Percentiles rank a stretch among this genome's conserved stretches.
Evolutionary conservation across 2,797 vertebrate species (phyloP).

Genomic region (Malacoraja senta): DNA sequence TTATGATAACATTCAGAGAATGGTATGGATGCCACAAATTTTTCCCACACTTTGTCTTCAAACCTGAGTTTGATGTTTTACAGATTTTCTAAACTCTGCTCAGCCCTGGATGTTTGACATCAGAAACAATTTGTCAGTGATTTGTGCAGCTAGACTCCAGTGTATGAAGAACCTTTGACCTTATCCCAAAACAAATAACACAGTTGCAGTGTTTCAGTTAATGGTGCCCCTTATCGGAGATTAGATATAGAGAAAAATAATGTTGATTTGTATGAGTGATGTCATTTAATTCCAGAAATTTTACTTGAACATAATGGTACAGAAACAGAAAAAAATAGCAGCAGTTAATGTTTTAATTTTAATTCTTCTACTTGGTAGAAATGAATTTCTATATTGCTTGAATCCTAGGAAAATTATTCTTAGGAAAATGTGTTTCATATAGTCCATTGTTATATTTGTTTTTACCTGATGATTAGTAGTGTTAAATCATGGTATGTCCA

Average conservation of each 20-base stretch:
- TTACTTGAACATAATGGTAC: background rate
- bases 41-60: slow-evolving; percentile 18
- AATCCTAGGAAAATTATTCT: background rate
- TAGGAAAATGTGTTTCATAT: background rate
- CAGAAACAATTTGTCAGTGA: background rate
- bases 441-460: background rate
- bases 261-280: background rate
- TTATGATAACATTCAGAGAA: slow-evolving; percentile 6
- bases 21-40: background rate
- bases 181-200: background rate
- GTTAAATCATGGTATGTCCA: background rate
- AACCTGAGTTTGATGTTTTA: slow-evolving; percentile 18
- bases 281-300: background rate
- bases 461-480: background rate
- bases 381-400: background rate
- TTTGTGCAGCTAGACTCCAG: background rate
- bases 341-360: background rate
- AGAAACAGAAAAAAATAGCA: background rate
- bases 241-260: background rate
- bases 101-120: background rate
- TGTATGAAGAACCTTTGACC: background rate
- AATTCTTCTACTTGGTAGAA: background rate
- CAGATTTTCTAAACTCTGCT: background rate
- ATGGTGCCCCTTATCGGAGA: background rate
- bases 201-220: background rate